Evolutionary conservation across 2,113 vertebrate genomes (phyloP).

Genomic region (Erythrolamprus reginae): DNA sequence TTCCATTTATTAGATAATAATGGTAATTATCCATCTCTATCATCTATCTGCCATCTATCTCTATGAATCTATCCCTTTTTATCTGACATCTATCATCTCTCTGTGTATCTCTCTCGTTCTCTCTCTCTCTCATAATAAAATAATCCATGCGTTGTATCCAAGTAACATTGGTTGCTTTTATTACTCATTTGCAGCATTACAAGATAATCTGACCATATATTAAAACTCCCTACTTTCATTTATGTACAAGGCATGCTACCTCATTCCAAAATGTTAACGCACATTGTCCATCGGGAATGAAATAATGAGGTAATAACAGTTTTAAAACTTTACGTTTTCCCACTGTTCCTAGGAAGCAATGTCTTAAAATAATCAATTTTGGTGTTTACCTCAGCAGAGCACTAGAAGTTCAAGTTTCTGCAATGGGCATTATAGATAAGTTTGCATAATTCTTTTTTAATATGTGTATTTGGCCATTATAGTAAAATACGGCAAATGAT

Average conservation of each 20-base stretch:
- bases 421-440: constrained; percentile 25
- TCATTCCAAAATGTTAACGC: constrained; percentile 38
- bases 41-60: too few species aligned
- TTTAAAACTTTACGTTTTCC: constrained; percentile 16
- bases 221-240: constrained; percentile 62
- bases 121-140: neutral
- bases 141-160: constrained; percentile 35
- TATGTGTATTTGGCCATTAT: constrained; percentile 32
- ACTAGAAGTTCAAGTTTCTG: constrained; percentile 19
- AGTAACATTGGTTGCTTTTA: constrained; percentile 65
- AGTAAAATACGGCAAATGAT: constrained; percentile 38
- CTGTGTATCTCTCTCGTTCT: too few species aligned
- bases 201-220: constrained; percentile 67
- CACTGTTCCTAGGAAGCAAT: constrained; percentile 33
- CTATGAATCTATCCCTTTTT: too few species aligned
- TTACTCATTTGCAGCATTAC: constrained; percentile 64
- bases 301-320: constrained; percentile 66
- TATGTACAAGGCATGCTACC: constrained; percentile 68
- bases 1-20: neutral
- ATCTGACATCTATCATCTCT: neutral
- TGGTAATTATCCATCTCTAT: neutral
- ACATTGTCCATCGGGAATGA: constrained; percentile 56
- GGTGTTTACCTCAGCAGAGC: constrained; percentile 19
- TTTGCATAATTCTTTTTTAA: constrained; percentile 30
- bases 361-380: constrained; percentile 13